Evolutionary conservation across 2,113 vertebrate genomes (phyloP).

Genomic region (Micronisus gabar): DNA sequence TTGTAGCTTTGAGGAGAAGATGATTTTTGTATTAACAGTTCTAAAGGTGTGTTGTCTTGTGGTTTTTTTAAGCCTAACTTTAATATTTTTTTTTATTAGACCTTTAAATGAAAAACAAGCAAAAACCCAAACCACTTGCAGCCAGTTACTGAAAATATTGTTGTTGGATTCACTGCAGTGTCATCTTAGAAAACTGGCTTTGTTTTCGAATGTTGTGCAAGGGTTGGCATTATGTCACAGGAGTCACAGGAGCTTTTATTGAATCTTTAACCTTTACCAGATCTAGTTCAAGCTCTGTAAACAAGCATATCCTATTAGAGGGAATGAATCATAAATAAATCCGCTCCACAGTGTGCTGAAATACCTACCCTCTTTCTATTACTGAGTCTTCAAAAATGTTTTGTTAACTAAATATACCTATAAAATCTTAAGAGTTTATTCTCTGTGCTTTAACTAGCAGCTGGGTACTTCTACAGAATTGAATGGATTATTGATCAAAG

Average conservation of each 20-base stretch:
- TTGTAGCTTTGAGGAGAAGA: background rate
- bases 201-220: background rate
- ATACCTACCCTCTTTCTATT: background rate
- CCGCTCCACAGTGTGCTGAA: background rate
- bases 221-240: background rate
- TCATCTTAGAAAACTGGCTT: background rate
- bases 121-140: background rate
- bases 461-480: background rate
- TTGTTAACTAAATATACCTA: background rate
- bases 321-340: background rate
- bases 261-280: conserved; percentile 15
- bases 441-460: background rate
- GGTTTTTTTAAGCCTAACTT: background rate
- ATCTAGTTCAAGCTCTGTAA: conserved; percentile 14
- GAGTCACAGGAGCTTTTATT: background rate
- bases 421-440: background rate
- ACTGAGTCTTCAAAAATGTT: background rate
- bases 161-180: background rate
- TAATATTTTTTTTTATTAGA: background rate
- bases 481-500: background rate
- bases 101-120: background rate
- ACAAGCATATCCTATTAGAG: background rate
- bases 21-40: background rate
- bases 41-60: background rate
- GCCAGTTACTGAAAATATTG: background rate